phyloP scores from a whole-genome alignment of 2,888 invertebrate species.

The Platycheirus albimanus region DNA sequence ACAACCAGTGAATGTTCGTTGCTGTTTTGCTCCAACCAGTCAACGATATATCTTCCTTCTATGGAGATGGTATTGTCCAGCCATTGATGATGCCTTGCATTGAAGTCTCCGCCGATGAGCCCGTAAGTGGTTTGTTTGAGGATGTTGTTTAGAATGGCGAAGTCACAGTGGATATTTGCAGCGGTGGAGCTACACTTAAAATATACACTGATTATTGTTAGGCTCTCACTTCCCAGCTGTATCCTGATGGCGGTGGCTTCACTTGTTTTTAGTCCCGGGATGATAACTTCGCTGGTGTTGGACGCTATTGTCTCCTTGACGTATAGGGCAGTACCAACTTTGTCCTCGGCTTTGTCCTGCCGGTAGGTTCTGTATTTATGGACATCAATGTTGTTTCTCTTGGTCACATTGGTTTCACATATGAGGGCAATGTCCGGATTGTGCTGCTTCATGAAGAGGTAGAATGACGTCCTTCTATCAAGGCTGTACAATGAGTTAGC shows the following conservation, averaged over 20 bases:
- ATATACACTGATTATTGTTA: not conserved
- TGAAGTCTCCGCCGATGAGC: no score
- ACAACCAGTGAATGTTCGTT: no score
- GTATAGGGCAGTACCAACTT: no score
- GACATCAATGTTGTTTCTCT: no score
- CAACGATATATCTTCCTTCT: not conserved
- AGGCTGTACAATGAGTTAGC: no score
- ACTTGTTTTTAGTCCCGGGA: not conserved
- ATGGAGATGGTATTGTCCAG: not conserved
- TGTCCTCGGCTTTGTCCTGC: not conserved
- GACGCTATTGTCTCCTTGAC: not conserved
- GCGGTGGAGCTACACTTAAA: not conserved
- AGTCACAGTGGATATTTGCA: not conserved
- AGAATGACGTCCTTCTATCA: no score
- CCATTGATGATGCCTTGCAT: slow-evolving; percentile 26
- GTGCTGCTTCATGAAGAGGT: no score
- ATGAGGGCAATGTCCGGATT: no score
- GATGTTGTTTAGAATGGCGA: not conserved
- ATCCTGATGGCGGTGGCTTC: not conserved
- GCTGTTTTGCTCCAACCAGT: slow-evolving; percentile 19
- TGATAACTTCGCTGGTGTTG: not conserved
- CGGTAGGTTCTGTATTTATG: no score
- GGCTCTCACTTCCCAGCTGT: not conserved
- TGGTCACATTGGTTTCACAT: no score
- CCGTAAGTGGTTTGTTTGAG: slow-evolving; percentile 5